Base-by-base conservation (phyloP, 2,797 vertebrate genomes). In the Chanos chanos region DNA sequence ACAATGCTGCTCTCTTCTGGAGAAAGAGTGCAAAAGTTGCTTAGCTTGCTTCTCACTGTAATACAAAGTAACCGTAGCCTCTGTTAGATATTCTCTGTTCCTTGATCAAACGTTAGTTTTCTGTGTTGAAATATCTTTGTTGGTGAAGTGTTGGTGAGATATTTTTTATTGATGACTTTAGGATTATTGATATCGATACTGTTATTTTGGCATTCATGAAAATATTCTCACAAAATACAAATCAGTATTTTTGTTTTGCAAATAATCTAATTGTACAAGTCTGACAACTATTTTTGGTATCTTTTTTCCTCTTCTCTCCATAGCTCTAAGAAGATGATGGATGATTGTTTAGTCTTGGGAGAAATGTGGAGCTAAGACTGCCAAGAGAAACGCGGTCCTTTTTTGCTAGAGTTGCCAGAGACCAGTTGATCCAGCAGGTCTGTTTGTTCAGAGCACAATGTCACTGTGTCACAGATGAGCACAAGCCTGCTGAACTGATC, bases 1-100 rank as follows among this genome's bases (percentile, higher is more conserved):
- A 51, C 83, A 81, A 76, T 66, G 75, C 79, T 85, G 86, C 86
- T 62, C 85, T 87, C 89, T 87, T 65, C 80, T 89, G 89, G 83
- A 50, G 60, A 49, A 4, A 55, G n/a, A 27, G 4, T 52, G 33
- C 53, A 66, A 61, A n/a, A n/a, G n/a, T 30, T 64, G 12, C 15
- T 16, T 40, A 19, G 19, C 12, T 13, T 57, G 8, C n/a, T 24
- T 48, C 19, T 39, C 9, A 1, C n/a, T 33, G 1, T 51, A 8
- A 19, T 52, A 4, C 21, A 19, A 12, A 40, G 31, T 22, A 8
- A 36, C n/a, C n/a, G n/a, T n/a, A n/a, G n/a, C n/a, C n/a, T n/a
- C n/a, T n/a, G n/a, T n/a, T n/a, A n/a, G n/a, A n/a, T n/a, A n/a
- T n/a, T n/a, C n/a, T n/a, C n/a, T n/a, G n/a, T n/a, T n/a, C n/a